A percentile compares a stretch with the other conserved stretches of the same genome.
Evolutionary conservation across 2,888 invertebrate genomes (phyloP).

Genomic region (Nezara viridula): DNA sequence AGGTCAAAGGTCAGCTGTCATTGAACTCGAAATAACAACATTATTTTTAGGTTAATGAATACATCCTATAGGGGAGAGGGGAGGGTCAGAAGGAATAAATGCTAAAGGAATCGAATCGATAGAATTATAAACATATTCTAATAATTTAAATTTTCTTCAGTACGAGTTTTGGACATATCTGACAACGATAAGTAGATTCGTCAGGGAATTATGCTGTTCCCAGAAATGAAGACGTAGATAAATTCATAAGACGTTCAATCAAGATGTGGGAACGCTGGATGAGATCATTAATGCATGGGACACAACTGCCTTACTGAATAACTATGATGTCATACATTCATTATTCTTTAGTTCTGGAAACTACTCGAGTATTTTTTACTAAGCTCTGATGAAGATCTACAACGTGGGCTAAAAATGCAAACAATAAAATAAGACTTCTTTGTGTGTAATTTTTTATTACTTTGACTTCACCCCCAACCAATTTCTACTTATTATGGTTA

Average conservation of each 20-base stretch:
- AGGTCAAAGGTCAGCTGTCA: background rate
- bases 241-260: background rate
- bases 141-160: background rate
- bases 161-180: too few species aligned
- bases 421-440: too few species aligned
- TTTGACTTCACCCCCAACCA: too few species aligned
- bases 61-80: too few species aligned
- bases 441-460: too few species aligned
- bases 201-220: background rate
- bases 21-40: conserved; percentile 22
- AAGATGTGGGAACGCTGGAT: background rate
- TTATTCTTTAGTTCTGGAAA: background rate
- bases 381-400: too few species aligned
- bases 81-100: too few species aligned
- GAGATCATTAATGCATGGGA: conserved; percentile 5
- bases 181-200: background rate
- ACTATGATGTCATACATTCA: background rate
- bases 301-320: background rate
- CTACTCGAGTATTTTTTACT: background rate
- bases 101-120: background rate
- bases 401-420: too few species aligned
- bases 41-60: background rate
- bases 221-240: background rate
- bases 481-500: too few species aligned
- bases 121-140: background rate